These are phyloP conservation scores for Drosophila setifemur DNA, from an alignment of 1,140 invertebrate species.

Conservation along the genomic window DNA sequence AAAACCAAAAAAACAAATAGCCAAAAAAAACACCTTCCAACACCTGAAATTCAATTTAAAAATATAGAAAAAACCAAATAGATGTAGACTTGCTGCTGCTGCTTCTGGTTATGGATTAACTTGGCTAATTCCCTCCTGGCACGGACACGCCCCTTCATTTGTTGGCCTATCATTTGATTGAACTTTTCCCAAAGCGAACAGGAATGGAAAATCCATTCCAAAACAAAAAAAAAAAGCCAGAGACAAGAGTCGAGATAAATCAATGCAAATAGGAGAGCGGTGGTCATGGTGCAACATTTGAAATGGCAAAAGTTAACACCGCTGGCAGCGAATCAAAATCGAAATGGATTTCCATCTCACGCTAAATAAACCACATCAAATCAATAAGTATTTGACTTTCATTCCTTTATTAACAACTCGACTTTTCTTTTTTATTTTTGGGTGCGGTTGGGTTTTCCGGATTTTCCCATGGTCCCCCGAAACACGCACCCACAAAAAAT, in stretches of 20 bases:
- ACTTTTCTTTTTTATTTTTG: slow-evolving; percentile 4
- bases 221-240: slow-evolving; percentile 3
- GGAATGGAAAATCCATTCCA: slow-evolving; percentile 23
- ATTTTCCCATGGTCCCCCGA: slow-evolving; percentile 6
- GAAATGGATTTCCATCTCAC: slow-evolving; percentile 27
- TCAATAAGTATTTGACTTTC: slow-evolving; percentile 45
- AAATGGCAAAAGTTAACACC: slow-evolving; percentile 63
- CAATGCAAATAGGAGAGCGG: slow-evolving; percentile 51
- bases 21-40: background rate
- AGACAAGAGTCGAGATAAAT: slow-evolving; percentile 56
- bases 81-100: slow-evolving; percentile 28
- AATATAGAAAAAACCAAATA: slow-evolving; percentile 48
- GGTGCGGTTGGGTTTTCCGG: slow-evolving; percentile 12
- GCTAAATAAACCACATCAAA: slow-evolving; percentile 13
- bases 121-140: slow-evolving; percentile 45
- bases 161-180: slow-evolving; percentile 35
- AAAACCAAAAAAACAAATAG: background rate
- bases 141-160: slow-evolving; percentile 47
- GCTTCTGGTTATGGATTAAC: slow-evolving; percentile 69
- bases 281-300: slow-evolving; percentile 10
- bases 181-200: slow-evolving; percentile 51
- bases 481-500: background rate
- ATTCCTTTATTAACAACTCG: slow-evolving; percentile 18
- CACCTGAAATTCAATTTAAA: slow-evolving; percentile 48
- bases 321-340: slow-evolving; percentile 30